These are phyloP conservation scores for Sebastes elongatus DNA, from an alignment of 2,797 vertebrate species.

Conservation along the genomic window DNA sequence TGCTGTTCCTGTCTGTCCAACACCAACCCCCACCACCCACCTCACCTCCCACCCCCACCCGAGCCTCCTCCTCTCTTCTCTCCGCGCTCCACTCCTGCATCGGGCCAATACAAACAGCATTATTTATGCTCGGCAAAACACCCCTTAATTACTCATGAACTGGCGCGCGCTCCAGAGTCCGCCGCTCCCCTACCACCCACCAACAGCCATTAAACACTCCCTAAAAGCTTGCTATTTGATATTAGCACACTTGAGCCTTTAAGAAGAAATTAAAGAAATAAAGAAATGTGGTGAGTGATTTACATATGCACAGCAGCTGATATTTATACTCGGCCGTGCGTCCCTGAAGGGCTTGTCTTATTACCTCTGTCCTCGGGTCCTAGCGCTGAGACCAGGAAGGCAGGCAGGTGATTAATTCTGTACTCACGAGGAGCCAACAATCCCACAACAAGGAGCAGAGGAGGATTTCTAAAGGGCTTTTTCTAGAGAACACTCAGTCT, in stretches of 20 bases:
- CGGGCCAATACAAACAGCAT: slow-evolving; percentile 98
- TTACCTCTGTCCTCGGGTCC: slow-evolving; percentile 96
- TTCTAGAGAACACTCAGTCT: slow-evolving; percentile 32
- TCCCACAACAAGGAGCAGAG: slow-evolving; percentile 89
- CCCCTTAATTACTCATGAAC: slow-evolving; percentile 99
- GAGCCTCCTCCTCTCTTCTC: slow-evolving; percentile 61
- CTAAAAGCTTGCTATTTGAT: slow-evolving; percentile 98
- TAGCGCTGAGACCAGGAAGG: slow-evolving; percentile 92
- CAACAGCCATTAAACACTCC: slow-evolving; percentile 97
- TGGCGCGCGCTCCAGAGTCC: slow-evolving; percentile 87
- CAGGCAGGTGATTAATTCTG: slow-evolving; percentile 99
- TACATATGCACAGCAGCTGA: slow-evolving; percentile 99
- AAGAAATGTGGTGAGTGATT: slow-evolving; percentile 87
- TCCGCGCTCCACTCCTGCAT: slow-evolving; percentile 85
- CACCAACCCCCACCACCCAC: slow-evolving; percentile 46
- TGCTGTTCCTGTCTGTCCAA: slow-evolving; percentile 85
- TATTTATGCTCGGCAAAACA: slow-evolving; percentile 99
- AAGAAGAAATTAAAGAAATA: slow-evolving; percentile 81
- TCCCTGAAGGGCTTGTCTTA: slow-evolving; percentile 98
- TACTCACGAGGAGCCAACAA: slow-evolving; percentile 92
- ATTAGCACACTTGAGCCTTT: slow-evolving; percentile 98
- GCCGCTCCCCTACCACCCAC: slow-evolving; percentile 95
- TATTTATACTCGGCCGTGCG: slow-evolving; percentile 93
- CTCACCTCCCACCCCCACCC: slow-evolving; percentile 30
- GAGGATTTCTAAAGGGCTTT: slow-evolving; percentile 76